Evolutionary conservation across 2,113 vertebrate genomes (phyloP), one percentile per base, ranked within the genome.

Genomic region (Mellivora capensis): DNA sequence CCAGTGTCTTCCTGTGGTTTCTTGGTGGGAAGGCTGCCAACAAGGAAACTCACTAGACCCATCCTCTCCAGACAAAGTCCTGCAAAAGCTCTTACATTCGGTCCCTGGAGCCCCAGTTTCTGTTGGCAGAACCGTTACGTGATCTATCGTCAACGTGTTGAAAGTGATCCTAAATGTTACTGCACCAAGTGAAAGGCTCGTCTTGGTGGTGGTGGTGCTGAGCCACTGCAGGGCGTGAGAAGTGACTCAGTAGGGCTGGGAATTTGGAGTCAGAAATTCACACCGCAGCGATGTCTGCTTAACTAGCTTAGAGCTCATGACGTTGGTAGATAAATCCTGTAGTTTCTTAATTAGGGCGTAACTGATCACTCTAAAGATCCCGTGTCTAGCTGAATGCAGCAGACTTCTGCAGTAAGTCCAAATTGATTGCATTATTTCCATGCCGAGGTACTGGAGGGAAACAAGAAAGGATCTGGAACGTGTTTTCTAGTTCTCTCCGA

Each of bases 131-230:
- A 23, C 7, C 18, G 29, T n/a, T 5, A 18, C 7, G 0, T 1
- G 2, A n/a, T 34, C 25, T 0, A 1, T 0, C 1, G 1, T 13
- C 15, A 13, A 0, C 0, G 7, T 20, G 10, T 7, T 4, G 11
- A 34, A 20, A 10, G 42, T 2, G 31, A 21, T 15, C 34, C 25
- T 37, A 10, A 1, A 2, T 25, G 27, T 21, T 34, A 29, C 49
- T 2, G 5, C 0, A 23, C 31, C 25, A 2, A 8, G 80, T 20
- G 39, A 6, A 12, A 49, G 39, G 3, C 74, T 54, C 17, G 47
- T 18, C 17, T 8, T 20, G 3, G 5, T 34, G 4, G 0, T 3
- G 82, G 7, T 0, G 54, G 14, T 4, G 4, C 29, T 10, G 0
- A 10, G 3, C 61, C 6, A 0, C n/a, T 47, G 52, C n/a, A 8